Evolutionary conservation across 2,888 invertebrate genomes (phyloP).

Genomic region (Conchocele bisecta): DNA sequence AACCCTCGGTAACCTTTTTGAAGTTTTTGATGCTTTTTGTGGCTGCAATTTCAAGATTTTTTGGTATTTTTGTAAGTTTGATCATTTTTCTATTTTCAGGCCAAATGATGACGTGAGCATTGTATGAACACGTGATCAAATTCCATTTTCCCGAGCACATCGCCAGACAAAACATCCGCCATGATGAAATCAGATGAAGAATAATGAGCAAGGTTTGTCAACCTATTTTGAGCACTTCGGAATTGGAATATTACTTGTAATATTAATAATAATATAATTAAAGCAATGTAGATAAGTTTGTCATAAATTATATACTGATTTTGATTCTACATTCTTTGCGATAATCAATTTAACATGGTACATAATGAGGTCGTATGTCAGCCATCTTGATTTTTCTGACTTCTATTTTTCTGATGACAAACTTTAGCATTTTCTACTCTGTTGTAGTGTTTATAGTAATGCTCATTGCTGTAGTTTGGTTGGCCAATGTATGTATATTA

Average conservation of each 20-base stretch:
- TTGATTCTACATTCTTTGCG: background rate
- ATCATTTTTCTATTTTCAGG: constrained; percentile 26
- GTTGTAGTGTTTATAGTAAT: no score
- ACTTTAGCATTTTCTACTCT: no score
- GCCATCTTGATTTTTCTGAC: constrained; percentile 53
- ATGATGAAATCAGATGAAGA: constrained; percentile 63
- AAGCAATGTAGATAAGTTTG: background rate
- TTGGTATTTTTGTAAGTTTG: constrained; percentile 67
- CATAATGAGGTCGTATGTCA: constrained; percentile 36
- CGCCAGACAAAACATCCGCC: constrained; percentile 65
- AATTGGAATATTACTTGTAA: background rate
- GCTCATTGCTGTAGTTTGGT: no score
- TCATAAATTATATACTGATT: background rate
- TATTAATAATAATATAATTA: background rate
- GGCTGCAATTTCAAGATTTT: no score
- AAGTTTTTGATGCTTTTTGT: no score
- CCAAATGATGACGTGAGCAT: constrained; percentile 42
- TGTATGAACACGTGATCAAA: constrained; percentile 23
- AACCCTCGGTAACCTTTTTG: no score
- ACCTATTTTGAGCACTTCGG: constrained; percentile 20
- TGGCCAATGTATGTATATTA: no score
- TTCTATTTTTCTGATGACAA: no score
- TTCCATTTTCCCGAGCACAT: constrained; percentile 41
- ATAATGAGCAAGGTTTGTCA: constrained; percentile 71
- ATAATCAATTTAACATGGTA: background rate